These are phyloP conservation scores for Chiropotes sagulatus DNA, from an alignment of 2,797 vertebrate species.

Conservation along the genomic window DNA sequence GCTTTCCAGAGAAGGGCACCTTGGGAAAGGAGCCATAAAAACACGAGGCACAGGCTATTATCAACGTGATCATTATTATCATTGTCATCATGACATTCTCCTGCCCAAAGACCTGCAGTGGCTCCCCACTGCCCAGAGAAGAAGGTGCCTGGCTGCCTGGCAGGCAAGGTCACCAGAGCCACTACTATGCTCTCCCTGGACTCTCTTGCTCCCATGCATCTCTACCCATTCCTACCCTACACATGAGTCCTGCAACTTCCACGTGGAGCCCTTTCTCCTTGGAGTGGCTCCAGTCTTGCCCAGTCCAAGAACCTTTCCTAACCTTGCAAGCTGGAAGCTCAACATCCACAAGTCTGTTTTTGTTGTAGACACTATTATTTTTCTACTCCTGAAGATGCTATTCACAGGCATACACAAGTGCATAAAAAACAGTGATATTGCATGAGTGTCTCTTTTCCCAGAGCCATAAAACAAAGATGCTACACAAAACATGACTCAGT, in stretches of 20 bases:
- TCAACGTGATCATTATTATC: background rate
- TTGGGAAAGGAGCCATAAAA: conserved; percentile 51
- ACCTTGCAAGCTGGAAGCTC: background rate
- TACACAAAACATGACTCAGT: background rate
- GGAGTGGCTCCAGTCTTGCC: background rate
- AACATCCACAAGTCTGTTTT: accelerated
- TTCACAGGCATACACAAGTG: background rate
- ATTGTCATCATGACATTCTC: background rate
- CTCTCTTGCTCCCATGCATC: background rate
- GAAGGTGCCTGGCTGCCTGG: background rate
- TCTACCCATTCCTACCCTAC: accelerated
- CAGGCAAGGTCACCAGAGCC: accelerated
- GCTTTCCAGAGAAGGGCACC: conserved; percentile 60
- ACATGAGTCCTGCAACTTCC: background rate
- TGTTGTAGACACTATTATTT: accelerated
- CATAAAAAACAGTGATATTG: accelerated
- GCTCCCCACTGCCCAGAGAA: background rate
- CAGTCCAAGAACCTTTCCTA: background rate
- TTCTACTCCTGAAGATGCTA: background rate
- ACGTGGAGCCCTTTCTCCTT: accelerated
- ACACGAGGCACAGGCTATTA: background rate
- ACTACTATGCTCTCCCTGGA: accelerated
- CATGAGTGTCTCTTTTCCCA: background rate
- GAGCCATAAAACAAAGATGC: background rate
- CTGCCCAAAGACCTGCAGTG: background rate